Percentiles rank a stretch among this genome's conserved stretches.
Conservation (phyloP, 2,113 vertebrate species). For the Carassius carassius region DNA sequence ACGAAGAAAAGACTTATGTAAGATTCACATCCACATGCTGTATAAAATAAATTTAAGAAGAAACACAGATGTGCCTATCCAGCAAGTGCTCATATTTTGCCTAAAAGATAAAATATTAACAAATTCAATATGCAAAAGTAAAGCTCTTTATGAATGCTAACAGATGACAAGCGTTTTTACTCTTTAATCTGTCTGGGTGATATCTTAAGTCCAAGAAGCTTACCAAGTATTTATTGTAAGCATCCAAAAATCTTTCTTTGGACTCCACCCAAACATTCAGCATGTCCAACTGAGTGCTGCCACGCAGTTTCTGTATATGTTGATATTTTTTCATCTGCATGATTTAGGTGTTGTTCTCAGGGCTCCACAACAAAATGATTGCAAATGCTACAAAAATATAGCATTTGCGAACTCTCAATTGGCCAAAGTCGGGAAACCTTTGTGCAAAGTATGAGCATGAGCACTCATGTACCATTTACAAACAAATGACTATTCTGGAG, state of each 20-base stretch:
- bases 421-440: neutral
- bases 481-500: too few species aligned
- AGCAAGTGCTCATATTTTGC: neutral
- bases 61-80: neutral
- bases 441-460: too few species aligned
- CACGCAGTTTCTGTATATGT: neutral
- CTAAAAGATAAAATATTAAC: neutral
- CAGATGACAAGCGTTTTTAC: neutral
- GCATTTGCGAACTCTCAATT: neutral
- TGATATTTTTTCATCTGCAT: too few species aligned
- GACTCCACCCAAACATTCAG: neutral
- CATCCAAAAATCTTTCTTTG: neutral
- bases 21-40: neutral
- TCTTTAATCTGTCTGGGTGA: neutral
- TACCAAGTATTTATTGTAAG: slow-evolving; percentile 1
- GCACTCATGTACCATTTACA: too few species aligned
- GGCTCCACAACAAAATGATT: too few species aligned
- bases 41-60: neutral
- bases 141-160: neutral
- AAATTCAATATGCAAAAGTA: neutral
- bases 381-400: neutral
- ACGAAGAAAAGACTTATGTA: neutral
- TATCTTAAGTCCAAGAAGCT: neutral
- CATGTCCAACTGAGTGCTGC: neutral
- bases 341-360: too few species aligned